Base-by-base conservation (phyloP, 2,888 invertebrate genomes). In the Tridacna gigas region DNA sequence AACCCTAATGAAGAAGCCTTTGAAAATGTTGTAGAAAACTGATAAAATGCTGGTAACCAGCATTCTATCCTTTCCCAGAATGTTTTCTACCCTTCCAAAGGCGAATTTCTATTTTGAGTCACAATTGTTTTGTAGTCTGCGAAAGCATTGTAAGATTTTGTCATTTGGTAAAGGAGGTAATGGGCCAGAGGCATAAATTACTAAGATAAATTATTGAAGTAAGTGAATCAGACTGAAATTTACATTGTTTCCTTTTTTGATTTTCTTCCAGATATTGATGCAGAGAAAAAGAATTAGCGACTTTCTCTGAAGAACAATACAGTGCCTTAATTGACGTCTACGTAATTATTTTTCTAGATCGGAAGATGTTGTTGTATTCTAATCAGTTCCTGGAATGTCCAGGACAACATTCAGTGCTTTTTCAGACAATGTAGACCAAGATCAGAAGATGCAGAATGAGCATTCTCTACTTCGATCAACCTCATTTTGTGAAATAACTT, bases 261-360 rank as follows among this genome's bases (percentile, higher is more conserved):
- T 25, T 63, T 7, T 66, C 9, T 67, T 67, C 37, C 67, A 67
- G 67, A 67, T n/a, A 67, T 67, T 67, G 45, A 67, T 15, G 67
- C 67, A 20, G 67, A 67, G 20, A 67, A 67, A 45, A 67, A 67
- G 47, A 45, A 67, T 5, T 67, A 45, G 45, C n/a, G 37, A 45
- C 13, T n/a, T 28, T 25, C 67, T 45, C n/a, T 45, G 37, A 45
- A 13, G 37, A 45, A 67, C 67, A 28, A n/a, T 67, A 45, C 67
- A 37, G 37, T 67, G 18, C 20, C 37, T 67, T 67, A 0, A 63
- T n/a, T 67, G 45, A 67, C n/a, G 3, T 37, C 20, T 66, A 63
- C 25, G 13, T 15, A 67, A 37, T 45, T 67, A 67, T 26, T 45
- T 67, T 37, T 26, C 65, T 65, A 65, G 65, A 65, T 65, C 20